Evolutionary conservation across 2,888 invertebrate species (phyloP).

Genomic region (Clistopyga incitator): DNA sequence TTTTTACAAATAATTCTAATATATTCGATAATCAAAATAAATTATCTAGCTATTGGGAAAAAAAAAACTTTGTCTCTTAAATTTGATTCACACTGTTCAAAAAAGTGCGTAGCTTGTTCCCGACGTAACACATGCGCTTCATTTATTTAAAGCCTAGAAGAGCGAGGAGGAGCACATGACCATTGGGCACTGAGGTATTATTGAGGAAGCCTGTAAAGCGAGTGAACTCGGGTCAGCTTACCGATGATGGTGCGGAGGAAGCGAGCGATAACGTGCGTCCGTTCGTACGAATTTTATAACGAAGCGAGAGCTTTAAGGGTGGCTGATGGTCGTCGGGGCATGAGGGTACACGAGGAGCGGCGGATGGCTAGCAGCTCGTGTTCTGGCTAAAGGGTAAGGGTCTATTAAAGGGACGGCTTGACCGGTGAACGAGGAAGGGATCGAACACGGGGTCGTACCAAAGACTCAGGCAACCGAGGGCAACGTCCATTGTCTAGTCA

Average conservation of each 20-base stretch:
- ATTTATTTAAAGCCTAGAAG: slow-evolving; percentile 48
- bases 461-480: slow-evolving; percentile 54
- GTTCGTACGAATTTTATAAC: slow-evolving; percentile 60
- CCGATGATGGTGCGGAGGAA: slow-evolving; percentile 41
- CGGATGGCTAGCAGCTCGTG: slow-evolving; percentile 12
- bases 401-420: slow-evolving; percentile 77
- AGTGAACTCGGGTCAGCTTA: slow-evolving; percentile 61
- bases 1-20: too few species aligned
- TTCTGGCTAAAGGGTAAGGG: slow-evolving; percentile 47
- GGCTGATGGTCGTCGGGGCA: slow-evolving; percentile 31
- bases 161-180: slow-evolving; percentile 26
- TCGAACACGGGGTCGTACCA: slow-evolving; percentile 32
- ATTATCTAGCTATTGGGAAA: too few species aligned
- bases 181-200: slow-evolving; percentile 26
- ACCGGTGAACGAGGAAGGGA: slow-evolving; percentile 70
- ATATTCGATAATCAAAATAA: too few species aligned
- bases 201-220: slow-evolving; percentile 58
- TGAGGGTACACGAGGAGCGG: slow-evolving; percentile 37
- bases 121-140: not conserved
- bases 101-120: not conserved
- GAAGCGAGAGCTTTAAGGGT: slow-evolving; percentile 60
- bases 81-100: too few species aligned
- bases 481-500: slow-evolving; percentile 70
- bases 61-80: too few species aligned
- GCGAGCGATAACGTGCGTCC: slow-evolving; percentile 13